These are phyloP conservation scores for Syngnathus scovelli DNA, from an alignment of 2,113 vertebrate genomes.

Conservation along the genomic window DNA sequence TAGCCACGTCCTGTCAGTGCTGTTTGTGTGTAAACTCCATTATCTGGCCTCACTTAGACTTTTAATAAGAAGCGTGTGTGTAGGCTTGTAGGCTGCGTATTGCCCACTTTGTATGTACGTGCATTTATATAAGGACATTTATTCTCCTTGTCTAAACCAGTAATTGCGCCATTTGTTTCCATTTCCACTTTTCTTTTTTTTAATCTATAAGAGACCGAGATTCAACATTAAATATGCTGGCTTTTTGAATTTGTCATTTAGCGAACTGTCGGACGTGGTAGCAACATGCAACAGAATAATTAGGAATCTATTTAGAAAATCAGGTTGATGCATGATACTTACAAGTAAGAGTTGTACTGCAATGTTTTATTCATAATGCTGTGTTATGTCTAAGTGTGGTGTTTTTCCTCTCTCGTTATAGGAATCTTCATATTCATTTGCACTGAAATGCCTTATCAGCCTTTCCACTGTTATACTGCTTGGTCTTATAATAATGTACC, in stretches of 20 bases:
- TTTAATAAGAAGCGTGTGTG: conserved; percentile 23
- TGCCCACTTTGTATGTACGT: not conserved
- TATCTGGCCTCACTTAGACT: conserved; percentile 27
- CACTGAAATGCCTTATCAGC: conserved; percentile 97
- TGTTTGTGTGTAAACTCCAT: conserved; percentile 36
- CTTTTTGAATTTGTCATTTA: conserved; percentile 9
- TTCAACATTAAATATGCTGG: not conserved
- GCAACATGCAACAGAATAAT: conserved; percentile 5
- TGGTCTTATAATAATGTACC: conserved; percentile 93
- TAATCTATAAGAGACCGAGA: not conserved
- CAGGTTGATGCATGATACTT: not conserved
- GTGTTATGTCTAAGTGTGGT: conserved; percentile 19
- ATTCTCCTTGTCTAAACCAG: not conserved
- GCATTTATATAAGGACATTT: conserved; percentile 3
- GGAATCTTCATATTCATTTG: conserved; percentile 89
- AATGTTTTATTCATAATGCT: not conserved
- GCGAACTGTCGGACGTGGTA: conserved; percentile 1
- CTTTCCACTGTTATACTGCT: conserved; percentile 91
- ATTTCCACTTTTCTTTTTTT: not conserved
- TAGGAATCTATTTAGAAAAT: not conserved
- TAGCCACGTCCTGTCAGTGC: conserved; percentile 29
- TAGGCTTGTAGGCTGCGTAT: not conserved
- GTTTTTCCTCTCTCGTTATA: conserved; percentile 55
- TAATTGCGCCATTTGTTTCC: conserved; percentile 11
- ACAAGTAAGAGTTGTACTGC: not conserved